These are phyloP conservation scores for Zaprionus tsacasi DNA, from an alignment of 1,140 invertebrate genomes.

Conservation along the genomic window DNA sequence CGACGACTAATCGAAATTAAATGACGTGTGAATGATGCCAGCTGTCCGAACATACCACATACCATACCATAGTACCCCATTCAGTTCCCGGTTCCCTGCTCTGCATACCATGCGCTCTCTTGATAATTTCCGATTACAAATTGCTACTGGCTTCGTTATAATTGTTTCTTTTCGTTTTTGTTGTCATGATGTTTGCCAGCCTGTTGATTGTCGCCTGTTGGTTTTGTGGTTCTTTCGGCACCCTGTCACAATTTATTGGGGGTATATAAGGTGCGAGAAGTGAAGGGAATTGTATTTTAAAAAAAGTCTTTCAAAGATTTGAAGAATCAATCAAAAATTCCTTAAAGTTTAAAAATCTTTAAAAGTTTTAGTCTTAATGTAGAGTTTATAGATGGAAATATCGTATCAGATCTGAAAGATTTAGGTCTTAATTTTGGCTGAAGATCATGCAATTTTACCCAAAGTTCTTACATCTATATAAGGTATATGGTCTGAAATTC, in stretches of 20 bases:
- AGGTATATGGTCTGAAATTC: too few species aligned
- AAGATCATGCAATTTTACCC: too few species aligned
- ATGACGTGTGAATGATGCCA: slow-evolving; percentile 80
- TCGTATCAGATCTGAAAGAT: too few species aligned
- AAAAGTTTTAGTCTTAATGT: too few species aligned
- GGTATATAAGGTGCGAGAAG: background rate
- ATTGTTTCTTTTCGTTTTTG: slow-evolving; percentile 42
- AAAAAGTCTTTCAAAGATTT: too few species aligned
- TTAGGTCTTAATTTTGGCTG: too few species aligned
- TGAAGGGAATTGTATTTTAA: background rate
- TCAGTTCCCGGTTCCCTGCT: slow-evolving; percentile 9
- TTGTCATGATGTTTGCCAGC: slow-evolving; percentile 39
- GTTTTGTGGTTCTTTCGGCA: slow-evolving; percentile 51
- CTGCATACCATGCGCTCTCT: background rate
- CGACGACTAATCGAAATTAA: slow-evolving; percentile 77
- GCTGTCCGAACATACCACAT: slow-evolving; percentile 49
- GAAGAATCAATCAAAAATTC: too few species aligned
- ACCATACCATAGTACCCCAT: slow-evolving; percentile 8
- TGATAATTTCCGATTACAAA: slow-evolving; percentile 47
- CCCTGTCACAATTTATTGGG: background rate
- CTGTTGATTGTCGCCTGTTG: slow-evolving; percentile 36
- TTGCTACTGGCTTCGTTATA: slow-evolving; percentile 61
- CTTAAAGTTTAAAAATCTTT: too few species aligned
- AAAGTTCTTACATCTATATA: background rate
- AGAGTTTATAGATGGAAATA: too few species aligned